Percentiles rank a stretch among this genome's conserved stretches.
These are phyloP conservation scores for Trimorus sp. DNA, from an alignment of 2,888 invertebrate genomes.

Conservation along the genomic window DNA sequence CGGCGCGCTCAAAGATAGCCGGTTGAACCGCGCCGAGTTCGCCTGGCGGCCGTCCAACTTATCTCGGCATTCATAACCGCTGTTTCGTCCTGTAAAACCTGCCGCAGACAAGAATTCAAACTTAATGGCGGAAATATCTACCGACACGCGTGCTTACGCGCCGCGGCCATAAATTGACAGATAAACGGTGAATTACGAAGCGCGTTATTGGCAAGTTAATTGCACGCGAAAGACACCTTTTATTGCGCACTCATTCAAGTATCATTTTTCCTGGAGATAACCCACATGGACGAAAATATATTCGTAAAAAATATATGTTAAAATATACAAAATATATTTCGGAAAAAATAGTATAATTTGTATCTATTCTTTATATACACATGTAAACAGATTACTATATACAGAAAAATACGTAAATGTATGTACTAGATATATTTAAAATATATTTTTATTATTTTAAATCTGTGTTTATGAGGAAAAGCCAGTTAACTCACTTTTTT, in stretches of 20 bases:
- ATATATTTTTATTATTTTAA: no score
- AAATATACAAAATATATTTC: no score
- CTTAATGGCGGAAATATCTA: conserved; percentile 59
- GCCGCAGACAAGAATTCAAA: conserved; percentile 51
- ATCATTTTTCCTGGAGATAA: not conserved
- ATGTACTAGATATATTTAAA: no score
- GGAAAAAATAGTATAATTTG: no score
- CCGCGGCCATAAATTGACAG: conserved; percentile 46
- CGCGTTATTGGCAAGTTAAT: conserved; percentile 32
- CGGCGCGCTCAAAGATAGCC: conserved; percentile 53
- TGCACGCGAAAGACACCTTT: conserved; percentile 15
- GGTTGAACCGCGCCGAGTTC: conserved; percentile 44
- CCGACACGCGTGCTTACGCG: conserved; percentile 41
- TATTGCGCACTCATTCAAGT: not conserved
- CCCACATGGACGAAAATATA: no score
- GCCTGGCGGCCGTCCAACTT: conserved; percentile 74
- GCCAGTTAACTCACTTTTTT: no score
- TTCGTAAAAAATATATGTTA: no score
- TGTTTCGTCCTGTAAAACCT: conserved; percentile 65
- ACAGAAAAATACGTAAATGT: no score
- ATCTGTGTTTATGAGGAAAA: no score
- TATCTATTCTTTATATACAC: no score
- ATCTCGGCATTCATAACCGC: conserved; percentile 78
- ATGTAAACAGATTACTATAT: no score
- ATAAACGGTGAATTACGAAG: conserved; percentile 45